These are phyloP conservation scores for Drosophila micromelanica DNA, from an alignment of 1,140 invertebrate species.

Conservation along the genomic window DNA sequence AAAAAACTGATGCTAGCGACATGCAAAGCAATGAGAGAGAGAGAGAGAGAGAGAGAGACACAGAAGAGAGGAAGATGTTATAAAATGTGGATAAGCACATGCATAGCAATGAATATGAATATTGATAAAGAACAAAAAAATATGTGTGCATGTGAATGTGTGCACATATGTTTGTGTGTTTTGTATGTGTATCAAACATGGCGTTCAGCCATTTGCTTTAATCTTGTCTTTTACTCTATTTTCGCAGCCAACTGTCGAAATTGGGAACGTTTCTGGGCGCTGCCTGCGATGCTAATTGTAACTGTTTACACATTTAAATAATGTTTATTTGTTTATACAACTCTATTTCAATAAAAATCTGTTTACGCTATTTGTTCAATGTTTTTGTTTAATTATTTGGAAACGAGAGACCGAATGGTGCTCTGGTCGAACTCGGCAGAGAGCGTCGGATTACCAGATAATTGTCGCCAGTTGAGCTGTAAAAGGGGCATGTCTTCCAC, in stretches of 20 bases:
- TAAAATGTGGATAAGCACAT: conserved; percentile 41
- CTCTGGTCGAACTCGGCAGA: conserved; percentile 1
- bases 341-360: conserved; percentile 44
- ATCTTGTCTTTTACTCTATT: conserved; percentile 38
- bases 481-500: background rate
- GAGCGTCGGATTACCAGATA: conserved; percentile 27
- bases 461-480: conserved; percentile 18
- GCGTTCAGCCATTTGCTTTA: conserved; percentile 16
- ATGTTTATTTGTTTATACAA: conserved; percentile 39
- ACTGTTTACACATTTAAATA: conserved; percentile 25
- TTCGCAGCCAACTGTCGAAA: conserved; percentile 29
- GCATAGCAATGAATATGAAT: background rate
- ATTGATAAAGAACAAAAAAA: conserved; percentile 30
- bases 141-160: background rate
- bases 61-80: conserved; percentile 1
- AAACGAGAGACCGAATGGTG: background rate
- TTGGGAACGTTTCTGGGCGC: conserved; percentile 11
- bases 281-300: conserved; percentile 15
- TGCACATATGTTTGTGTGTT: conserved; percentile 5
- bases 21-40: background rate
- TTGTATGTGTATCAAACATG: conserved; percentile 29
- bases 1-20: conserved; percentile 1
- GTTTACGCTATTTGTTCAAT: conserved; percentile 30
- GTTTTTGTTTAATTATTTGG: conserved; percentile 27
- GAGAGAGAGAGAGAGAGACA: background rate